These are phyloP conservation scores for Anaspis maculata DNA, from an alignment of 2,888 invertebrate species.

Conservation along the genomic window DNA sequence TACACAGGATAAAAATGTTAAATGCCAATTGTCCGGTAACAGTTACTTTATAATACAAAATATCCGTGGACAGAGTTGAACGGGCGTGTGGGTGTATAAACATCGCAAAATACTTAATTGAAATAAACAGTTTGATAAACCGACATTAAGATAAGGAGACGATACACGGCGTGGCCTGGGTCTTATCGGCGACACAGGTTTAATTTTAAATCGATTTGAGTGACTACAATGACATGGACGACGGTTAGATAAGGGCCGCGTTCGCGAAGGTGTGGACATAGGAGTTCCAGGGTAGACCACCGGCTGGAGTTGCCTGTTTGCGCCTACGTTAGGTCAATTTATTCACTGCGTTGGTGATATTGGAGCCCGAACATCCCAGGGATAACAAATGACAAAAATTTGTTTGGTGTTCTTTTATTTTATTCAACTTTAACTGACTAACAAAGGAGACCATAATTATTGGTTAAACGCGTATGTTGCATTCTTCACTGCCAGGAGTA, in stretches of 20 bases:
- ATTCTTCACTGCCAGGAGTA: no score
- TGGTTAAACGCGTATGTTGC: no score
- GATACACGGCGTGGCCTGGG: conserved; percentile 22
- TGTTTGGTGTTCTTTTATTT: no score
- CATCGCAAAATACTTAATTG: conserved; percentile 41
- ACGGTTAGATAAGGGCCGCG: conserved; percentile 34
- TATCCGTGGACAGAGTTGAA: conserved; percentile 17
- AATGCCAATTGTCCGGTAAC: conserved; percentile 29
- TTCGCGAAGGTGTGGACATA: conserved; percentile 15
- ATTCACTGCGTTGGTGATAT: no score
- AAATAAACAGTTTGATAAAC: conserved; percentile 34
- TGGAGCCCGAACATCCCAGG: no score
- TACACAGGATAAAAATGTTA: conserved; percentile 10
- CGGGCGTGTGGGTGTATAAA: conserved; percentile 31
- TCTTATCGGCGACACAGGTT: conserved; percentile 40
- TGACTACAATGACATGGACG: conserved; percentile 31
- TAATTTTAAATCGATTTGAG: conserved; percentile 44
- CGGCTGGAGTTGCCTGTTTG: conserved; percentile 10
- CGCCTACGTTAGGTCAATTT: conserved; percentile 7
- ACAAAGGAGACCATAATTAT: no score
- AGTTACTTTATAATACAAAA: conserved; percentile 22
- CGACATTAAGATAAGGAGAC: conserved; percentile 40
- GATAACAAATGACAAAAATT: no score
- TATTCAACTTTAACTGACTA: no score
- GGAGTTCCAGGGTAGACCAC: conserved; percentile 13